Base-by-base conservation (phyloP, 2,888 invertebrate genomes). In the Endotricha flammealis region DNA sequence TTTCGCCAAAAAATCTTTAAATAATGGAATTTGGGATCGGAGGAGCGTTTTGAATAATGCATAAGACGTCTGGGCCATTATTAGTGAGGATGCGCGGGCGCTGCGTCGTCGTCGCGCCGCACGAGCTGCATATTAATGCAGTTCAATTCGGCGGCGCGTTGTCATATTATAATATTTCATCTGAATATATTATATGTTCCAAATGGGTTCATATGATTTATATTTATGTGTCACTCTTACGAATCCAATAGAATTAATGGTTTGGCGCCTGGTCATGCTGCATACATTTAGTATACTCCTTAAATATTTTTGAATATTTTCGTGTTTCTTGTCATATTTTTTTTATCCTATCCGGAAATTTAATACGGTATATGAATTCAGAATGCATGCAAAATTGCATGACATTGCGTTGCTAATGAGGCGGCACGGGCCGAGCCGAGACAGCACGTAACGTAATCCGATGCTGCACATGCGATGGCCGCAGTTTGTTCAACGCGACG, bases 41-140 rank as follows among this genome's bases (percentile, higher is more conserved):
- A 54, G 55, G 68, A 67, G 66, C 57, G 53, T 56, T 51, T 66
- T 85, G 82, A 76, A 85, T 85, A 74, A 85, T 82, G 64, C 62
- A 85, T 82, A 50, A 67, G 66, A 48, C 42, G 55, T 33, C 57
- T 62, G 67, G 69, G 57, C 73, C 74, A 78, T 81, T 74, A 80
- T 77, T 69, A 73, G 56, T 53, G 67, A 65, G 60, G 73, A 61
- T 59, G 66, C 68, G 67, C 64, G 52, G 60, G 69, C 71, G 71
- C 67, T 59, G 65, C 60, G 54, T 20, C 51, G 39, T 65, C 48
- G 48, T 37, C 51, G 39, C 66, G 61, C 60, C 69, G 82, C 83
- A 83, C 85, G 85, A 75, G 81, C 82, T 73, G 85, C 80, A 85
- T 85, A 67, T 65, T 77, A 80, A 85, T 79, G 72, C 54, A 48